Percentiles rank a stretch among this genome's conserved stretches.
phyloP scores from a whole-genome alignment of 2,888 invertebrate species.

The Choristoneura rosaceana region DNA sequence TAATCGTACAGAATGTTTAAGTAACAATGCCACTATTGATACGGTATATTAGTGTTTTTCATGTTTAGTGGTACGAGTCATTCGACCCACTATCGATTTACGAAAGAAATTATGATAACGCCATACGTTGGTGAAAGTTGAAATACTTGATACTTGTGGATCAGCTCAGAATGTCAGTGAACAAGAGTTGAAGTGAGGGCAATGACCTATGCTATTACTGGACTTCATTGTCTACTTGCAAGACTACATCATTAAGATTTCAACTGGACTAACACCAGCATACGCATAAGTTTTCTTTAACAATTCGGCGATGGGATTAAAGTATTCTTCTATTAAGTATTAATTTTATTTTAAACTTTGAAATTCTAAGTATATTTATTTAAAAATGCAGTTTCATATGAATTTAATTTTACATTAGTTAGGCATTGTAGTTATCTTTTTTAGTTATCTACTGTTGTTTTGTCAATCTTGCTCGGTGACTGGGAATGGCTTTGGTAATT shows the following conservation, averaged over 20 bases:
- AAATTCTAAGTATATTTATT: too few relatives aligned
- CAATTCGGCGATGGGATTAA: too few relatives aligned
- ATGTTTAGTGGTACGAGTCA: slow-evolving; percentile 44
- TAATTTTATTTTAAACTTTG: too few relatives aligned
- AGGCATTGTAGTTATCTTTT: too few relatives aligned
- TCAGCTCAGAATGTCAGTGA: slow-evolving; percentile 44
- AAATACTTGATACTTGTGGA: slow-evolving; percentile 57
- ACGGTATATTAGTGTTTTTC: slow-evolving; percentile 23
- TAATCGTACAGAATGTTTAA: slow-evolving; percentile 12
- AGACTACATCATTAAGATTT: background rate
- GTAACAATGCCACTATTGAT: slow-evolving; percentile 17
- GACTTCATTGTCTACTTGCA: slow-evolving; percentile 17
- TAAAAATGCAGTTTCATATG: too few relatives aligned
- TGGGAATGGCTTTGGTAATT: too few relatives aligned
- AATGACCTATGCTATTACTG: slow-evolving; percentile 44
- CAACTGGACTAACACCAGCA: background rate
- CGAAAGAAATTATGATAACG: slow-evolving; percentile 54
- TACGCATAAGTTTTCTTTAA: background rate
- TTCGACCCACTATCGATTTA: slow-evolving; percentile 52
- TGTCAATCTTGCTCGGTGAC: too few relatives aligned
- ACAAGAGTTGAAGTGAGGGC: slow-evolving; percentile 45
- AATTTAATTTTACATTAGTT: too few relatives aligned
- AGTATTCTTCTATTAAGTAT: too few relatives aligned
- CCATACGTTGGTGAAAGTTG: slow-evolving; percentile 61
- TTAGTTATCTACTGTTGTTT: too few relatives aligned